Evolutionary conservation across 2,888 invertebrate genomes (phyloP).

Genomic region (Cryptus armator): DNA sequence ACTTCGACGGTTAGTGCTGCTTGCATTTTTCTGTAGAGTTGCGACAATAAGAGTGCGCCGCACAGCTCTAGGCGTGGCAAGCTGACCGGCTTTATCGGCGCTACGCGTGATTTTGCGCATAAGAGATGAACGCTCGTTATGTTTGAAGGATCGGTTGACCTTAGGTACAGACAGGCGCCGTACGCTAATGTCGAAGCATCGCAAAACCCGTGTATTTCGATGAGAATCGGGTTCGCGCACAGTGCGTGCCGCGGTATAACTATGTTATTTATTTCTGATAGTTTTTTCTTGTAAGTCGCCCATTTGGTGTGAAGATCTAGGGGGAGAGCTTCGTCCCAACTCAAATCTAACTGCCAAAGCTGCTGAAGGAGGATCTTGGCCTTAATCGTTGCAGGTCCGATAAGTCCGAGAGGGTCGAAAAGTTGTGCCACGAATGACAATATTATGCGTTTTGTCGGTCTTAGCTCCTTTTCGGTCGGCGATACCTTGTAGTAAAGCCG

Average conservation of each 20-base stretch:
- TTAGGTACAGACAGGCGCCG: constrained; percentile 69
- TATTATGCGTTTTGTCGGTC: too few relatives aligned
- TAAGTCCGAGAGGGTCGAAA: constrained; percentile 64
- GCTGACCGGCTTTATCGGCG: constrained; percentile 71
- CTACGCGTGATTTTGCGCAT: constrained; percentile 75
- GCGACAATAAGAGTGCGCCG: constrained; percentile 68
- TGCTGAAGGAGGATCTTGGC: constrained; percentile 70
- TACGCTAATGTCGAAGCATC: constrained; percentile 68
- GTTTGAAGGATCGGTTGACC: constrained; percentile 34
- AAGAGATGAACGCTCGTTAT: constrained; percentile 61
- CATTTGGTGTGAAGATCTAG: constrained; percentile 43
- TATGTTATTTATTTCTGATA: constrained; percentile 29
- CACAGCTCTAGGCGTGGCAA: constrained; percentile 73
- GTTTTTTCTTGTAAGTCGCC: constrained; percentile 22
- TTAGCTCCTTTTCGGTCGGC: too few relatives aligned
- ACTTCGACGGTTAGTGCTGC: constrained; percentile 27
- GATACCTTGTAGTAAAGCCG: constrained; percentile 37
- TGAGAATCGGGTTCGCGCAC: background rate
- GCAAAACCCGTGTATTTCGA: constrained; percentile 70
- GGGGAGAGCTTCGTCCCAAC: constrained; percentile 58
- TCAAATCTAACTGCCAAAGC: constrained; percentile 48
- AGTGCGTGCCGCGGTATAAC: constrained; percentile 25
- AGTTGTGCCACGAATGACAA: too few relatives aligned
- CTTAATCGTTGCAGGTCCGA: constrained; percentile 69
- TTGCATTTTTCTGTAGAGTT: constrained; percentile 32